These are phyloP conservation scores for Leptinotarsa tumamoca DNA, from an alignment of 2,888 invertebrate genomes.

Conservation along the genomic window DNA sequence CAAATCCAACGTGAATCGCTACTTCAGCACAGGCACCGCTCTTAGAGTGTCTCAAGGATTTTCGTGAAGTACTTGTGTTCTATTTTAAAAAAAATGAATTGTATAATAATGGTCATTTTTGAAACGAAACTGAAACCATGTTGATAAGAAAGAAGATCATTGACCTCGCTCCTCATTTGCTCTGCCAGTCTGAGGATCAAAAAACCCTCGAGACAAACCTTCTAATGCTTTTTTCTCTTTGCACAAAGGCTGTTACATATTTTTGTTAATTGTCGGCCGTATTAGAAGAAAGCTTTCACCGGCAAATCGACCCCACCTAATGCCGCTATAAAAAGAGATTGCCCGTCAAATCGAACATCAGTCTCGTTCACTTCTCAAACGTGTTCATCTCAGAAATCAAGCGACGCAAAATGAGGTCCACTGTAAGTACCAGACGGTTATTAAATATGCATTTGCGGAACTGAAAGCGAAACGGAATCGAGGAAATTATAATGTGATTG, in stretches of 20 bases:
- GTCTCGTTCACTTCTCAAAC: conserved; percentile 56
- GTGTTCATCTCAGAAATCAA: conserved; percentile 46
- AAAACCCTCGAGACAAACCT: not conserved
- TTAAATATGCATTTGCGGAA: not conserved
- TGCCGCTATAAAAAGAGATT: conserved; percentile 56
- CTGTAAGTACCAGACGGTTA: conserved; percentile 50
- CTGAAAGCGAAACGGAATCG: not conserved
- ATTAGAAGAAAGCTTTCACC: conserved; percentile 55
- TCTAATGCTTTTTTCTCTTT: conserved; percentile 6
- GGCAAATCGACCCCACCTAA: conserved; percentile 53
- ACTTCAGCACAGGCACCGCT: too few species aligned
- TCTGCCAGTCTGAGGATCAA: not conserved
- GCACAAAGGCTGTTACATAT: not conserved
- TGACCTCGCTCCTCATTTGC: not conserved
- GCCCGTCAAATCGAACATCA: conserved; percentile 53
- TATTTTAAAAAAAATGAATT: too few species aligned
- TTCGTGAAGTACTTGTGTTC: too few species aligned
- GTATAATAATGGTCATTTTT: too few species aligned
- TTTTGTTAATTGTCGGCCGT: conserved; percentile 16
- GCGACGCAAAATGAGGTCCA: conserved; percentile 54
- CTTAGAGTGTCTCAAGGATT: too few species aligned
- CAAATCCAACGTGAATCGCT: too few species aligned
- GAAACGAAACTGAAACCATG: too few species aligned
- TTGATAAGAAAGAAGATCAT: not conserved
- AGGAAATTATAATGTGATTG: not conserved